These are phyloP conservation scores for Ceyx margarethae DNA, from an alignment of 2,113 vertebrate genomes.

Conservation along the genomic window DNA sequence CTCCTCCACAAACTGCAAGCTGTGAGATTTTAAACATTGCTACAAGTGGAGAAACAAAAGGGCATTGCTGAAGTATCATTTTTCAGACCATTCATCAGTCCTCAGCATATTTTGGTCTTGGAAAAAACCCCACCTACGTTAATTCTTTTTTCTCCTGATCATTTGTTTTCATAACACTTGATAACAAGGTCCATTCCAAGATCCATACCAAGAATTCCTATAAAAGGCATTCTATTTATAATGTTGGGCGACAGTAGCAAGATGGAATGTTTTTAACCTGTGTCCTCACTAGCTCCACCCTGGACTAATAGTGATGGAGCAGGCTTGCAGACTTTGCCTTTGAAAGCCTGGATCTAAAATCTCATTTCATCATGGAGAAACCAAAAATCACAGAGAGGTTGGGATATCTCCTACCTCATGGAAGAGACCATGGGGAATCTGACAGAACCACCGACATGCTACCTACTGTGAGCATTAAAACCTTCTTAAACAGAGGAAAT, in stretches of 20 bases:
- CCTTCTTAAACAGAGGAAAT: conserved; percentile 25
- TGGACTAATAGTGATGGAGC: not conserved
- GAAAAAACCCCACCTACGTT: fast-evolving
- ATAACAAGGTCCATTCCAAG: not conserved
- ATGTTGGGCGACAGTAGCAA: not conserved
- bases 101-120: not conserved
- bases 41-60: not conserved
- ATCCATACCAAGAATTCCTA: not conserved
- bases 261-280: not conserved
- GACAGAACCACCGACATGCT: not conserved
- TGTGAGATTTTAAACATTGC: not conserved
- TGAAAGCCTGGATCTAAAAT: not conserved
- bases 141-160: not conserved
- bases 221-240: not conserved
- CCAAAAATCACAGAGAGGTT: not conserved
- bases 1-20: not conserved
- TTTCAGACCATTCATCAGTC: not conserved
- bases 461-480: not conserved
- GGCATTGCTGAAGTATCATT: not conserved
- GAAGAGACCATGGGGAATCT: not conserved
- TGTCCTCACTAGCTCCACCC: not conserved
- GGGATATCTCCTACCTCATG: not conserved
- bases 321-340: not conserved
- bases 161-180: not conserved
- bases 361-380: not conserved